A percentile compares a stretch with the other conserved stretches of the same genome.
Conservation (phyloP, 2,797 vertebrate species). For the Gallinago solitaria region DNA sequence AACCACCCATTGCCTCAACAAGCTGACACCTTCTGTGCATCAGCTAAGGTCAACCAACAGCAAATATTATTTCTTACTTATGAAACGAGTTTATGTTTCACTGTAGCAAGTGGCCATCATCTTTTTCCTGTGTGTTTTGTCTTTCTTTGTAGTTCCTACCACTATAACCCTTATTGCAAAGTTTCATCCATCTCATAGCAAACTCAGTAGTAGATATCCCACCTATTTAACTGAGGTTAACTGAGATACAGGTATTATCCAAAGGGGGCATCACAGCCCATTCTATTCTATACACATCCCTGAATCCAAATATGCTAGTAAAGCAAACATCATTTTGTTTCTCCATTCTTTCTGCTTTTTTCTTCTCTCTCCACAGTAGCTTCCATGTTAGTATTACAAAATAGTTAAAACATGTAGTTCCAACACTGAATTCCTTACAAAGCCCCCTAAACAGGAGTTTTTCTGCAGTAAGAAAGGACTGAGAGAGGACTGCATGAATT, state of each 20-base stretch:
- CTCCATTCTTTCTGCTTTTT: background rate
- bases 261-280: background rate
- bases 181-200: background rate
- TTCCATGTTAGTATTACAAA: background rate
- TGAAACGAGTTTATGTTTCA: background rate
- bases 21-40: background rate
- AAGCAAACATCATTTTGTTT: background rate
- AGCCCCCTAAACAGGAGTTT: constrained; percentile 33
- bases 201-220: background rate
- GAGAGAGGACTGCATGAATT: constrained; percentile 56
- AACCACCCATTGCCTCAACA: background rate
- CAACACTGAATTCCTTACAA: constrained; percentile 11
- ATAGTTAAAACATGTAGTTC: constrained; percentile 2
- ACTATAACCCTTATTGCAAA: background rate
- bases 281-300: background rate
- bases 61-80: background rate
- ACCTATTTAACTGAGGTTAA: background rate
- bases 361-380: background rate
- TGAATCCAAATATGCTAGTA: background rate
- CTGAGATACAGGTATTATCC: background rate
- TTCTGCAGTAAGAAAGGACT: constrained; percentile 47
- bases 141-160: background rate
- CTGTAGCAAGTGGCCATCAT: background rate
- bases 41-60: background rate
- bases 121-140: background rate